Evolutionary conservation across 2,113 vertebrate species (phyloP).

Genomic region (Tychaedon coryphoeus): DNA sequence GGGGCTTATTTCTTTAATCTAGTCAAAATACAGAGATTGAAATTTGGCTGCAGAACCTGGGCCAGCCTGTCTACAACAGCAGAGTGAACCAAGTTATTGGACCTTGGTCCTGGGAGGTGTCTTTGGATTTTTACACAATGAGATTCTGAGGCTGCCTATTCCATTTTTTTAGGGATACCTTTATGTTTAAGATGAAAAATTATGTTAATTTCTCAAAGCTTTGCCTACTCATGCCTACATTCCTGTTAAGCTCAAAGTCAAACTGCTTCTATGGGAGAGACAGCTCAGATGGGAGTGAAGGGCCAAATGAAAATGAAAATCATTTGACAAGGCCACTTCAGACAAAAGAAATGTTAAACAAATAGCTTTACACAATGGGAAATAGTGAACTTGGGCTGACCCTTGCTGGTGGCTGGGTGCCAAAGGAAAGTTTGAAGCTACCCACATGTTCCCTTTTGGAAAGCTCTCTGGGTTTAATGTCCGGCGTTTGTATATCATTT

Average conservation of each 20-base stretch:
- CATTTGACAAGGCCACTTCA: conserved; percentile 51
- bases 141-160: not conserved
- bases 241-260: conserved; percentile 5
- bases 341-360: conserved; percentile 67
- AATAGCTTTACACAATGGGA: conserved; percentile 63
- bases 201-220: not conserved
- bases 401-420: conserved; percentile 28
- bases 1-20: not conserved
- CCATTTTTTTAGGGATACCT: not conserved
- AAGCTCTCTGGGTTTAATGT: conserved; percentile 37
- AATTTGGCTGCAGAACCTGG: not conserved
- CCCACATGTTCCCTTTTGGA: conserved; percentile 20
- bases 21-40: not conserved
- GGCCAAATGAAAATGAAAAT: conserved; percentile 51
- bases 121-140: not conserved
- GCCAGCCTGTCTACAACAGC: not conserved
- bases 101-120: not conserved
- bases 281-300: conserved; percentile 33
- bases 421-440: conserved; percentile 63
- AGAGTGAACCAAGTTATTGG: not conserved
- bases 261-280: not conserved
- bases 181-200: not conserved
- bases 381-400: conserved; percentile 65
- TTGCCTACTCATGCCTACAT: not conserved
- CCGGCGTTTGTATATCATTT: not conserved